These are phyloP conservation scores for Diabrotica virgifera DNA, from an alignment of 1,140 invertebrate genomes.

Conservation along the genomic window DNA sequence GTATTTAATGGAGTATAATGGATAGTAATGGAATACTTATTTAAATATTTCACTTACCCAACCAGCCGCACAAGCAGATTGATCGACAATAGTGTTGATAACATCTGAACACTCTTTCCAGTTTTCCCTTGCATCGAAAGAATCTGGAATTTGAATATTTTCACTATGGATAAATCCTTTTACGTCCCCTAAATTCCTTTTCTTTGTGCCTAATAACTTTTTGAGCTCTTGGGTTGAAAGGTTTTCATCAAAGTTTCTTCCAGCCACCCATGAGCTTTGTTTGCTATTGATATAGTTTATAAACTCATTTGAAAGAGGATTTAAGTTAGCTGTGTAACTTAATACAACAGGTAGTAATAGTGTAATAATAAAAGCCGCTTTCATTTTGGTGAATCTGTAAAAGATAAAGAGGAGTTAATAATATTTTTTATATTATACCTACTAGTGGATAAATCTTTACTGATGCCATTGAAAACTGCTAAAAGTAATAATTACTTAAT, in stretches of 20 bases:
- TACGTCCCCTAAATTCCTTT: neutral
- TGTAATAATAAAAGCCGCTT: too few relatives aligned
- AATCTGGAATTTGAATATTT: conserved; percentile 17
- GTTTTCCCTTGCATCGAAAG: conserved; percentile 25
- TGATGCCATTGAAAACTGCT: too few relatives aligned
- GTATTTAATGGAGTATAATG: neutral
- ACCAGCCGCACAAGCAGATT: conserved; percentile 23
- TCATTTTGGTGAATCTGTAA: too few relatives aligned
- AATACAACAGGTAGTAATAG: too few relatives aligned
- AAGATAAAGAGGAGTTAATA: too few relatives aligned
- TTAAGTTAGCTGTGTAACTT: too few relatives aligned
- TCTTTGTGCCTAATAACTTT: conserved; percentile 5
- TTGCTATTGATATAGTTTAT: conserved; percentile 13
- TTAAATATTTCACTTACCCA: conserved; percentile 22
- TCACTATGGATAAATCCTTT: neutral
- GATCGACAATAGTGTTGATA: conserved; percentile 20
- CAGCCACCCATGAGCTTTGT: conserved; percentile 19
- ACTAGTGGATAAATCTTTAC: too few relatives aligned
- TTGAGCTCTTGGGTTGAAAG: conserved; percentile 9
- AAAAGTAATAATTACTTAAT: too few relatives aligned
- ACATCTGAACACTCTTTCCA: conserved; percentile 46
- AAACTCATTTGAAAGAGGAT: conserved; percentile 20
- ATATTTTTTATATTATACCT: too few relatives aligned
- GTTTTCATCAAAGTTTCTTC: conserved; percentile 20
- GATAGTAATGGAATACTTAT: neutral